These are phyloP conservation scores for Drosophila oshimai DNA, from an alignment of 1,140 invertebrate genomes.

Conservation along the genomic window DNA sequence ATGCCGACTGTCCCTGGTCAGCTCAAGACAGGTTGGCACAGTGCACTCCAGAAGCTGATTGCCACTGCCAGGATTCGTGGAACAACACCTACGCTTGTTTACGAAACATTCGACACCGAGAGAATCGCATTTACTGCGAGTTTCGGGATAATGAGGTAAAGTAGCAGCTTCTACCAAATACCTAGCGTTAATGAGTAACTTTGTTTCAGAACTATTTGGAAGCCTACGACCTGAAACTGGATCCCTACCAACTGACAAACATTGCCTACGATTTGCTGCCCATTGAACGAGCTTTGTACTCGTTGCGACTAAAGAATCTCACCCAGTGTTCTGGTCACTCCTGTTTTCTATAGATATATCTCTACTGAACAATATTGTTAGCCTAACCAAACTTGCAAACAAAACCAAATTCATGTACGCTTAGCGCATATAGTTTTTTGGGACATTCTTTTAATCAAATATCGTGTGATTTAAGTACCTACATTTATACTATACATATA, in stretches of 20 bases:
- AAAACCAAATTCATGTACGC: neutral
- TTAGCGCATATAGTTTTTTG: neutral
- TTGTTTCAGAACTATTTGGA: constrained; percentile 87
- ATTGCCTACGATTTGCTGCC: constrained; percentile 84
- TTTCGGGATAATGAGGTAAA: constrained; percentile 89
- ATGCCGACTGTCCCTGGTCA: constrained; percentile 84
- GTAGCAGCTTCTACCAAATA: neutral
- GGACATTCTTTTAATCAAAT: constrained; percentile 2
- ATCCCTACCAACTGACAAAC: constrained; percentile 89
- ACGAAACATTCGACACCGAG: constrained; percentile 84
- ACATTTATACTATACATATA: neutral
- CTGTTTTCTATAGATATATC: constrained; percentile 30
- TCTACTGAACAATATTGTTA: too few relatives aligned
- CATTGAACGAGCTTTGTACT: constrained; percentile 65
- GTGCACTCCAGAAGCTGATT: constrained; percentile 86
- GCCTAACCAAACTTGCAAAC: neutral
- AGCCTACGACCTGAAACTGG: constrained; percentile 87
- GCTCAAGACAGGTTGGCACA: constrained; percentile 84
- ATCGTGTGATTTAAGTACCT: constrained; percentile 26
- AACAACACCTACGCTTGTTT: constrained; percentile 94
- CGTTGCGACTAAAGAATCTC: constrained; percentile 62
- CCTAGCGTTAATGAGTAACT: too few relatives aligned
- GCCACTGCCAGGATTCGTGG: constrained; percentile 91
- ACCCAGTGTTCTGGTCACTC: constrained; percentile 55
- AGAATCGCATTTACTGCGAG: constrained; percentile 88